phyloP scores from a whole-genome alignment of 37 sponge, comb jelly and placozoan species.

The Oscarella lobularis region DNA sequence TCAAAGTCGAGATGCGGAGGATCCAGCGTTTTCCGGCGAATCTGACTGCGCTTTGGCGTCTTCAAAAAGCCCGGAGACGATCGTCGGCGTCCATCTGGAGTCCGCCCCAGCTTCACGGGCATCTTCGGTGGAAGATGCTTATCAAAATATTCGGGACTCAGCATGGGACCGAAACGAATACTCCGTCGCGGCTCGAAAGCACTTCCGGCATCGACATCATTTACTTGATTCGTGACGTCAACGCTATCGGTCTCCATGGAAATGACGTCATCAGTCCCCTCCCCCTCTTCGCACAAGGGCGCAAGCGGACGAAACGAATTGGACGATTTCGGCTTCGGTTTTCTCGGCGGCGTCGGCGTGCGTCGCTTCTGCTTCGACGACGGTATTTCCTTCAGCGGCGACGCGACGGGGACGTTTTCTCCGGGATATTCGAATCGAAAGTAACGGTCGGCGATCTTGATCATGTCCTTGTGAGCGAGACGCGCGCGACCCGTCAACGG shows the following conservation, averaged over 20 bases:
- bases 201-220: background rate
- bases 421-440: background rate
- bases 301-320: too few species aligned
- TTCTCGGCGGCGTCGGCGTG: too few species aligned
- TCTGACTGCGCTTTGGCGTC: background rate
- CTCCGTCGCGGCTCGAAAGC: background rate
- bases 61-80: conserved; percentile 3
- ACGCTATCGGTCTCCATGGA: too few species aligned
- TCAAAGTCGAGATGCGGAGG: background rate
- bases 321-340: too few species aligned
- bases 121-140: background rate
- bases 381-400: background rate
- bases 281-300: too few species aligned
- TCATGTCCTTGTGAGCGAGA: background rate
- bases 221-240: too few species aligned
- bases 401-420: background rate
- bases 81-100: background rate
- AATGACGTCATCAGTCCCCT: too few species aligned
- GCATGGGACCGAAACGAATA: background rate
- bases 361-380: too few species aligned
- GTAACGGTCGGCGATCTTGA: background rate
- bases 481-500: background rate
- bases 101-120: background rate
- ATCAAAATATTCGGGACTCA: background rate
- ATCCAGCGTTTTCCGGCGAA: background rate